Percentiles rank a stretch among this genome's conserved stretches.
Evolutionary conservation across 2,888 invertebrate species (phyloP).

Genomic region (Eupsilia transversa): DNA sequence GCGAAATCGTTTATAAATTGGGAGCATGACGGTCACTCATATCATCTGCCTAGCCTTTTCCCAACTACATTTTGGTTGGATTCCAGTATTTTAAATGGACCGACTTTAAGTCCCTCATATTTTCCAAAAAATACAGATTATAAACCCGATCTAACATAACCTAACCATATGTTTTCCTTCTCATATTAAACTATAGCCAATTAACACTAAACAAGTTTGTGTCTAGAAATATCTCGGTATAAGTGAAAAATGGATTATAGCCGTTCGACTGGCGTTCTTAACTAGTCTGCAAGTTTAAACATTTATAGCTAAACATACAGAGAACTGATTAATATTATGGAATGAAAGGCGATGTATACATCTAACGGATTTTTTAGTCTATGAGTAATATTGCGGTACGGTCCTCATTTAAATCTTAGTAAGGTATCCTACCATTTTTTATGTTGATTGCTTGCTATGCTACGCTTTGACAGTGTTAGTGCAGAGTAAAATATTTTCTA

Average conservation of each 20-base stretch:
- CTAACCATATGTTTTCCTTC: too few relatives aligned
- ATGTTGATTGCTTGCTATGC: background rate
- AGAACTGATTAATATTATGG: slow-evolving; percentile 43
- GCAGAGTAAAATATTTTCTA: too few relatives aligned
- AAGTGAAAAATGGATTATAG: slow-evolving; percentile 44
- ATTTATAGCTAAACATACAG: slow-evolving; percentile 38
- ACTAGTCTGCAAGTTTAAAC: slow-evolving; percentile 41
- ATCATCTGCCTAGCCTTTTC: background rate
- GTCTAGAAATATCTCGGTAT: slow-evolving; percentile 22
- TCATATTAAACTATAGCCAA: slow-evolving; percentile 33
- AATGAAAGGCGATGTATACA: slow-evolving; percentile 38
- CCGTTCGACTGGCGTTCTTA: slow-evolving; percentile 22
- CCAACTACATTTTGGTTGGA: too few relatives aligned
- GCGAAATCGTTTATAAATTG: background rate
- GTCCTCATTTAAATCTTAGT: background rate
- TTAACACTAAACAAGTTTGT: slow-evolving; percentile 31
- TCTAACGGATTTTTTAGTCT: slow-evolving; percentile 28
- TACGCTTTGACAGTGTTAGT: too few relatives aligned
- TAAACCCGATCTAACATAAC: too few relatives aligned
- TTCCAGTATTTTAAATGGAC: background rate
- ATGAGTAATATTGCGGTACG: background rate
- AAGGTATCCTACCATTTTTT: background rate
- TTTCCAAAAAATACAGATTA: background rate
- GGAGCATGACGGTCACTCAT: background rate
- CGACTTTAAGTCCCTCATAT: background rate